phyloP scores from a whole-genome alignment of 2,797 vertebrate species.

The Alfaro cultratus region DNA sequence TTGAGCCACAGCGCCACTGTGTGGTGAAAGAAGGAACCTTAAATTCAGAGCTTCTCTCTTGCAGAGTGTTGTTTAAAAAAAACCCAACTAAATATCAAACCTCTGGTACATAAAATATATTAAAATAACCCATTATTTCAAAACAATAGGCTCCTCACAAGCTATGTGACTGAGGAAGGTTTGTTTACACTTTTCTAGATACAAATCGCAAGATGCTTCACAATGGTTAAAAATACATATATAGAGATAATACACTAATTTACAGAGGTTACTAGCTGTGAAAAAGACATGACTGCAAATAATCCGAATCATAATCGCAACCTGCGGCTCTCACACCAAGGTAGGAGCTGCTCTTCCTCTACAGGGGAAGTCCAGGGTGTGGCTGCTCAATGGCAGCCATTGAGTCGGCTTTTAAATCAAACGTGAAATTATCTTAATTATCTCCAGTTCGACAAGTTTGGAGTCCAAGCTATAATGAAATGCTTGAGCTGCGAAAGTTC shows the following conservation, averaged over 20 bases:
- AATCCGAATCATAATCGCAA: neutral
- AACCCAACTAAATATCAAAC: neutral
- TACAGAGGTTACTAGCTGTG: neutral
- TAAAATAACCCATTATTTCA: neutral
- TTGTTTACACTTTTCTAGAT: neutral
- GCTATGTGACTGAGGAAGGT: neutral
- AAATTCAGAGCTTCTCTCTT: neutral
- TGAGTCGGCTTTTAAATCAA: neutral
- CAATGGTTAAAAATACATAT: neutral
- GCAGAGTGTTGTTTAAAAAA: neutral
- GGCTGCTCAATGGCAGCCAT: neutral
- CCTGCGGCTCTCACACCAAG: neutral
- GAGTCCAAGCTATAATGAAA: neutral
- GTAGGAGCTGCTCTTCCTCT: neutral
- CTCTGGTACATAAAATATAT: neutral
- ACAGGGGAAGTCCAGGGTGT: neutral
- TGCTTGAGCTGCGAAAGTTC: neutral
- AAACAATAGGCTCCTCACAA: neutral
- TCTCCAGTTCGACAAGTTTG: neutral
- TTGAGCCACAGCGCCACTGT: slow-evolving; percentile 66
- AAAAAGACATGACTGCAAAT: neutral
- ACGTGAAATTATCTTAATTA: neutral
- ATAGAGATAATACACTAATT: neutral
- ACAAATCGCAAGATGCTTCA: neutral
- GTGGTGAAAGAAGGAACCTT: slow-evolving; percentile 38